phyloP scores from a whole-genome alignment of 2,888 invertebrate genomes.

The Dinocampus coccinellae region DNA sequence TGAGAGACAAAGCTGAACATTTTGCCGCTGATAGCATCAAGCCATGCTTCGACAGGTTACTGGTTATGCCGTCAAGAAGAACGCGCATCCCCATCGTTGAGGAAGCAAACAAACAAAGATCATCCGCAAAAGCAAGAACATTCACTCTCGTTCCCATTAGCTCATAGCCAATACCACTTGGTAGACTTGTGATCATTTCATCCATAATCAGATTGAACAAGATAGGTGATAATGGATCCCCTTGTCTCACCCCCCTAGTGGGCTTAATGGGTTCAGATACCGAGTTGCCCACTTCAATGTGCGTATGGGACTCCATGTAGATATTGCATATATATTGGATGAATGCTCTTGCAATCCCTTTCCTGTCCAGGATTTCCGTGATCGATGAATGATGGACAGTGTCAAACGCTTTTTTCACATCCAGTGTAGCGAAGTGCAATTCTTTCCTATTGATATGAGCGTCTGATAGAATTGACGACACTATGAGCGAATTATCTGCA shows the following conservation, averaged over 20 bases:
- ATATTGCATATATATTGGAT: background rate
- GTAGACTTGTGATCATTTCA: constrained; percentile 2
- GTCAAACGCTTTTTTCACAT: constrained; percentile 37
- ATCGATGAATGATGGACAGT: constrained; percentile 29
- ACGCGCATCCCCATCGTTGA: constrained; percentile 30
- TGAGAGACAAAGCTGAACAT: constrained; percentile 47
- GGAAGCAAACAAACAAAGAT: constrained; percentile 33
- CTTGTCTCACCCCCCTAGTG: constrained; percentile 38
- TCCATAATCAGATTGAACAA: constrained; percentile 45
- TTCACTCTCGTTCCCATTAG: constrained; percentile 23
- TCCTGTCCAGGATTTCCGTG: background rate
- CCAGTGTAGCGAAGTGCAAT: constrained; percentile 36
- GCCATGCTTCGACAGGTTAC: background rate
- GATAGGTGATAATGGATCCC: constrained; percentile 43
- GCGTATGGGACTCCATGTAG: constrained; percentile 1
- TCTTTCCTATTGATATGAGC: background rate
- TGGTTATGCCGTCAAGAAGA: background rate
- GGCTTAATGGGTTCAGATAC: constrained; percentile 9
- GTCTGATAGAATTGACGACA: constrained; percentile 48
- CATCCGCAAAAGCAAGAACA: constrained; percentile 46
- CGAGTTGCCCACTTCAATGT: background rate
- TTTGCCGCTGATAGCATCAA: constrained; percentile 42
- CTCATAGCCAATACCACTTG: background rate
- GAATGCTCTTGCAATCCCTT: background rate
- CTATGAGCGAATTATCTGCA: constrained; percentile 56